These are phyloP conservation scores for Rhabdomys pumilio DNA, from an alignment of 2,797 vertebrate genomes.

Conservation along the genomic window DNA sequence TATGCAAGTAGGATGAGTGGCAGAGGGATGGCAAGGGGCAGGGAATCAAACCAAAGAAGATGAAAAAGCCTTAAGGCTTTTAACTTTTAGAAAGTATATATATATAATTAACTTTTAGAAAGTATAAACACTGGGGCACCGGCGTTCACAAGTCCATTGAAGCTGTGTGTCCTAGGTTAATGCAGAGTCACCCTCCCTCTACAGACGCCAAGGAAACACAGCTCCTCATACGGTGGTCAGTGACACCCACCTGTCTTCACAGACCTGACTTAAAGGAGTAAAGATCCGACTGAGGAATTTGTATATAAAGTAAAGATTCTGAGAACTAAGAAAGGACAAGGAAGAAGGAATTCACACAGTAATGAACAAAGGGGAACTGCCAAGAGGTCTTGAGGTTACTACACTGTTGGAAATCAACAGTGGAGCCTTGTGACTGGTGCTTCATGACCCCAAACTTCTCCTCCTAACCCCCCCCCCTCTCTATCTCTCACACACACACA, in stretches of 20 bases:
- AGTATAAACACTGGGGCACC: not conserved
- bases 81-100: too few species aligned
- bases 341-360: conserved; percentile 43
- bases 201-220: not conserved
- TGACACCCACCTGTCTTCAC: not conserved
- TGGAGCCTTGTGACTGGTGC: not conserved
- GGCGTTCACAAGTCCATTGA: not conserved
- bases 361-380: not conserved
- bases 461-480: too few species aligned
- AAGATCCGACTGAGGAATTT: not conserved
- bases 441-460: not conserved
- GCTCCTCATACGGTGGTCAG: not conserved
- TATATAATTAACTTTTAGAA: too few species aligned
- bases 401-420: not conserved
- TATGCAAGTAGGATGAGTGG: not conserved
- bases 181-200: not conserved
- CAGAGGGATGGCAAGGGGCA: not conserved
- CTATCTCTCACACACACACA: too few species aligned
- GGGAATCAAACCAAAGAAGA: not conserved
- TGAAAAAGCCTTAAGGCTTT: not conserved
- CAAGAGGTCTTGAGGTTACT: not conserved
- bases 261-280: conserved; percentile 43
- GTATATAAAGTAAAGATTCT: conserved; percentile 17
- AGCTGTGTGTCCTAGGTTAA: not conserved
- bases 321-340: not conserved